A percentile compares a stretch with the other conserved stretches of the same genome.
Evolutionary conservation across 2,113 vertebrate species (phyloP).

Genomic region (Bubalus kerabau): DNA sequence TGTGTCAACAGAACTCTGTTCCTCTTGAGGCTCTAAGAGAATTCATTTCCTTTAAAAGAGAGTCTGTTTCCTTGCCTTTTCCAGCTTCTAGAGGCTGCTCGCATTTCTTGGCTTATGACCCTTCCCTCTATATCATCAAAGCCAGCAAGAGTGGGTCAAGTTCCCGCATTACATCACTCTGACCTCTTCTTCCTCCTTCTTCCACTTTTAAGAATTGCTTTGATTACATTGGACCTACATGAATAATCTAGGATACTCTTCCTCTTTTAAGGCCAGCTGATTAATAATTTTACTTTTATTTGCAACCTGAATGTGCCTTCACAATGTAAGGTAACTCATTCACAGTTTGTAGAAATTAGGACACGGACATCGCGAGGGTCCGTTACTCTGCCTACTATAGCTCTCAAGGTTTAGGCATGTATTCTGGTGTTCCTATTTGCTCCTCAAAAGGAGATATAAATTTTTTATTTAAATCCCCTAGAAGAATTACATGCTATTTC

Average conservation of each 20-base stretch:
- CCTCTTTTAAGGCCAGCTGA: neutral
- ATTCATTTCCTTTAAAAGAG: neutral
- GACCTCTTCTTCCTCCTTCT: neutral
- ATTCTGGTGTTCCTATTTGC: neutral
- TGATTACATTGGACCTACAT: neutral
- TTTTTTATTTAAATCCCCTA: neutral
- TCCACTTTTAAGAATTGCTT: neutral
- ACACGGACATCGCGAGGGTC: neutral
- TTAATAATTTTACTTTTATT: neutral
- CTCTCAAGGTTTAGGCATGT: neutral
- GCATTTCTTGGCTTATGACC: neutral
- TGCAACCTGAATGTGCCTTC: neutral
- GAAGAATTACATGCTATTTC: neutral
- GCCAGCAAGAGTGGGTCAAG: neutral
- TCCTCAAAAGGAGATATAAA: neutral
- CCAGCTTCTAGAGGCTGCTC: neutral
- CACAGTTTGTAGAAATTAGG: neutral
- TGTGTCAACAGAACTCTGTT: neutral
- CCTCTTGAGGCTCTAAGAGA: neutral
- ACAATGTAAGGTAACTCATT: neutral
- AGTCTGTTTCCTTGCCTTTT: neutral
- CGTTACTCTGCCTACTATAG: neutral
- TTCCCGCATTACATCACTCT: neutral
- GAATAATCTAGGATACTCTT: neutral
- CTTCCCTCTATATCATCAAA: neutral